Evolutionary conservation across 2,113 vertebrate genomes (phyloP), one percentile per base, ranked within the genome.

Genomic region (Podarcis muralis): DNA sequence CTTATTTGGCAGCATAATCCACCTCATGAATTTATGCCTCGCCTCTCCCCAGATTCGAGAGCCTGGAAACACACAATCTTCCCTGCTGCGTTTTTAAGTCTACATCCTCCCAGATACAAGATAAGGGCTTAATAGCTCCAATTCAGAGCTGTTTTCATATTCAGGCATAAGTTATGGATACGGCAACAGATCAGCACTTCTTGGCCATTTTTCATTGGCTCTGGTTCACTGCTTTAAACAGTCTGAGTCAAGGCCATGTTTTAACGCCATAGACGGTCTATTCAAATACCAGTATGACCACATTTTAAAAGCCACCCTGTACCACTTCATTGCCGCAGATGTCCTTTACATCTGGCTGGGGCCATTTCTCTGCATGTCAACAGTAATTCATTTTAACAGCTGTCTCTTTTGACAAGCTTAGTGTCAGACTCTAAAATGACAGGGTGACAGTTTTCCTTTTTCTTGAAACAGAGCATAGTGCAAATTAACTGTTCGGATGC

Each of bases 351-450:
- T 97, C 97, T 98, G 95, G 97, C 93, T 96, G 97, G 95, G 94
- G 94, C 94, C 89, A 72, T 96, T 96, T 97, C 95, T 96, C 95
- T 91, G 89, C 94, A 78, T 96, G 96, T 97, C 96, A 96, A 96
- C 95, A 97, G 96, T 97, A 97, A 98, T 97, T 97, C 97, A 97
- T 95, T 96, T 96, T 96, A 97, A 97, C 97, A 97, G 96, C 96
- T 97, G 96, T 97, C 97, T 97, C 96, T 97, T 97, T 97, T 97
- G 97, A 97, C 97, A 97, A 96, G 96, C 95, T 97, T 97, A 95
- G 94, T 97, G 97, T 97, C 96, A 96, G 94, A 96, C 92, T 97
- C 95, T 95, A 88, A 96, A 97, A 97, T 97, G 96, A 97, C 96
- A 97, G 94, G 96, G 95, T 97, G 97, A 97, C 96, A 96, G 95